phyloP scores from a whole-genome alignment of 2,113 vertebrate species.

The Aspiorhynchus laticeps region DNA sequence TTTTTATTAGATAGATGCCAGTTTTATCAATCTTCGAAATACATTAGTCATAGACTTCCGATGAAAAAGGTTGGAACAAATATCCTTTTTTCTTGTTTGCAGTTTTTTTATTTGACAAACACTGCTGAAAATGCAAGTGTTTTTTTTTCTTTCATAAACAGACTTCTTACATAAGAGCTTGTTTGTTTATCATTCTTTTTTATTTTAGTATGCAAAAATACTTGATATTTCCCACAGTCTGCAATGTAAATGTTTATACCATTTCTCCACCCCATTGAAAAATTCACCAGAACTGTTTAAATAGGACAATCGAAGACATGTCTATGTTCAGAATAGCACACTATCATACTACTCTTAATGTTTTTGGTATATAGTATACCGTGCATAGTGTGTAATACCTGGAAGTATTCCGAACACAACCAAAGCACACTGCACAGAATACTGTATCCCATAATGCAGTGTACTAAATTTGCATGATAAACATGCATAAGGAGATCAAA shows the following conservation, averaged over 20 bases:
- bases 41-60: not conserved
- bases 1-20: too few relatives aligned
- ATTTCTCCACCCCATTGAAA: conserved; percentile 60
- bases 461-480: not conserved
- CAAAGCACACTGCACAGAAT: not conserved
- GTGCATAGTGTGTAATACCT: conserved; percentile 6
- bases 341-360: not conserved
- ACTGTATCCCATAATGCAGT: not conserved
- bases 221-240: conserved; percentile 48
- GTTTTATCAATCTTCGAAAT: not conserved
- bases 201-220: conserved; percentile 62
- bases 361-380: not conserved
- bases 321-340: not conserved
- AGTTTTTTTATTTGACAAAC: not conserved
- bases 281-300: conserved; percentile 59
- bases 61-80: not conserved
- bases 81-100: not conserved
- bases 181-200: conserved; percentile 46
- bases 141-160: not conserved
- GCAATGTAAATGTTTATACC: conserved; percentile 48
- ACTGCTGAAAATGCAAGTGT: not conserved
- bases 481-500: not conserved
- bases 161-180: conserved; percentile 23
- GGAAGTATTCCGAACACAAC: not conserved
- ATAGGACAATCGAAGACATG: conserved; percentile 57